Base-by-base conservation (phyloP, 2,888 invertebrate genomes). In the Pemphredon lugubris region DNA sequence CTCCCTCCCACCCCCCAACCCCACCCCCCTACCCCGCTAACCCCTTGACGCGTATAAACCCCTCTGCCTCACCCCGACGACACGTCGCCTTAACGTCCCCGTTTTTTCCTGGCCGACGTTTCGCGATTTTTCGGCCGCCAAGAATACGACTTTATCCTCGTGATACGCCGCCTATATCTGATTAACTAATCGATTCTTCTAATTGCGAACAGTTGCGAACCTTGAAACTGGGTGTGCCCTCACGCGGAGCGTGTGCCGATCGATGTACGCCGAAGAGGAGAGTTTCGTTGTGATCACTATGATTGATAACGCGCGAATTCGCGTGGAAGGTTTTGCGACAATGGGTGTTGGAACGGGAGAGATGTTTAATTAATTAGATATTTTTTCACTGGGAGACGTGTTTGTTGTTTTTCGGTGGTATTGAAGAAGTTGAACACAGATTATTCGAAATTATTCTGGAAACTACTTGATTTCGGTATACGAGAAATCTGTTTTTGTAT, bases 71-170 rank as follows among this genome's bases (percentile, higher is more conserved):
- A 54, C 67, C 14, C 59, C 20, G 40, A 30, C 42, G 14, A 14
- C n/a, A n/a, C 23, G 30, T 34, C 45, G 5, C 18, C 18, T 44
- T 30, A 21, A 50, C 73, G 80, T 70, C 80, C 77, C 73, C 75
- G 74, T 83, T 83, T 79, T 83, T 82, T 83, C 76, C 81, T 80
- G 78, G 79, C 80, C 63, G 69, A 61, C 76, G 78, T 74, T 80
- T 80, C 80, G 81, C 78, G 81, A 80, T 80, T 80, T 80, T 80
- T 80, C 78, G 69, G 14, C 53, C 66, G 79, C 79, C 80, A 79
- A 79, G 80, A 79, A 77, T 73, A 72, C 61, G 60, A 42, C 63
- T 68, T 67, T 65, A 68, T 71, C 65, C 68, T 53, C 80, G 63
- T 40, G 59, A 72, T 69, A 73, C 21, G 9, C 42, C 32, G 21